Percentiles rank a stretch among this genome's conserved stretches.
phyloP scores from a whole-genome alignment of 92 coral and sea anemone genomes.

The Metridium senile region DNA sequence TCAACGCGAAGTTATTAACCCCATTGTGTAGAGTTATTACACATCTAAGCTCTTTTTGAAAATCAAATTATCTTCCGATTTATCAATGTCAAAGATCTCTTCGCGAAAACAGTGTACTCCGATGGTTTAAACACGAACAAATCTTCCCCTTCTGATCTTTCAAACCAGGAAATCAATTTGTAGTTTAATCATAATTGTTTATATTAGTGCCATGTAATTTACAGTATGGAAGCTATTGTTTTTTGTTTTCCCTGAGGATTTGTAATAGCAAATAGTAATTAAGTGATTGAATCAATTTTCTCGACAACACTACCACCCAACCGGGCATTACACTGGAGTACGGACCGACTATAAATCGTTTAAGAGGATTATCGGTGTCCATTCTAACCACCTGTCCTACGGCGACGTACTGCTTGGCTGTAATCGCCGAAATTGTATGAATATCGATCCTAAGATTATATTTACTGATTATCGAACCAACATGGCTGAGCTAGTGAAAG shows the following conservation, averaged over 20 bases:
- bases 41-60: not conserved
- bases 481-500: conserved; percentile 31
- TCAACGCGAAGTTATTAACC: not conserved
- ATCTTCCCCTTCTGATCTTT: too few species aligned
- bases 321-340: not conserved
- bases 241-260: not conserved
- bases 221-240: not conserved
- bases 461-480: not conserved
- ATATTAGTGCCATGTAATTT: not conserved
- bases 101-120: not conserved
- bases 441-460: not conserved
- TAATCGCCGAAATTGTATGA: not conserved
- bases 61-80: not conserved
- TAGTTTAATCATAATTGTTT: not conserved
- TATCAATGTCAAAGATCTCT: not conserved
- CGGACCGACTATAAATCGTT: not conserved
- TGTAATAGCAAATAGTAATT: not conserved
- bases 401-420: not conserved
- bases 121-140: not conserved
- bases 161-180: not conserved
- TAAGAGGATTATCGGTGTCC: not conserved
- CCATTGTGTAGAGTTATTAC: not conserved
- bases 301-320: not conserved
- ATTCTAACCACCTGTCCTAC: not conserved
- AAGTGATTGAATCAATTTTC: not conserved